Percentiles rank a stretch among this genome's conserved stretches.
Conservation (phyloP, 2,888 invertebrate species). For the Harpagoxenus sublaevis region DNA sequence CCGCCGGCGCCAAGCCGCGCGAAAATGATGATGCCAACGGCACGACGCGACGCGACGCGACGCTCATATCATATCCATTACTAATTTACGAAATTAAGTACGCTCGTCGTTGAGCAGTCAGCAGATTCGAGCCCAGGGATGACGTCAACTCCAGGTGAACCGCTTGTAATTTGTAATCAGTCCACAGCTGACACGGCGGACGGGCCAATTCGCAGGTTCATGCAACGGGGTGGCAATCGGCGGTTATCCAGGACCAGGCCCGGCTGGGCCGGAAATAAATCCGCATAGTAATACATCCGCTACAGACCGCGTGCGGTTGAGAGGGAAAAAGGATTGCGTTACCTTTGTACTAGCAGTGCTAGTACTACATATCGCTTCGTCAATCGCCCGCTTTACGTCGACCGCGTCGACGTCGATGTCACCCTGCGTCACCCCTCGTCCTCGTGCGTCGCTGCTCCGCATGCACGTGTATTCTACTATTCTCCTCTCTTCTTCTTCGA, state of each 20-base stretch:
- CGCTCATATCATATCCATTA: background rate
- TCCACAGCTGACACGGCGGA: background rate
- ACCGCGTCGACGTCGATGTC: background rate
- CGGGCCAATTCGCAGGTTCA: slow-evolving; percentile 10
- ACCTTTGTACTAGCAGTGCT: slow-evolving; percentile 30
- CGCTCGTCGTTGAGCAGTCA: background rate
- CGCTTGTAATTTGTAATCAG: slow-evolving; percentile 20
- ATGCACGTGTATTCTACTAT: slow-evolving; percentile 6
- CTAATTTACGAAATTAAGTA: background rate
- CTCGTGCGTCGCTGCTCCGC: slow-evolving; percentile 17
- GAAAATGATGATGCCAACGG: slow-evolving; percentile 53
- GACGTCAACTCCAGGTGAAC: slow-evolving; percentile 25
- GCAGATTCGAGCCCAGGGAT: background rate
- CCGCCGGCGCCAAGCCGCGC: background rate
- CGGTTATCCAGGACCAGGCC: slow-evolving; percentile 49
- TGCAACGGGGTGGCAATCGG: slow-evolving; percentile 1
- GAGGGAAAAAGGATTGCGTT: background rate
- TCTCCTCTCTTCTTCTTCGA: background rate
- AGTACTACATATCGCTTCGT: background rate
- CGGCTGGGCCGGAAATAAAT: slow-evolving; percentile 55
- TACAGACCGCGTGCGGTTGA: background rate
- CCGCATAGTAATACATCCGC: slow-evolving; percentile 32
- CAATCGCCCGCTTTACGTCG: background rate
- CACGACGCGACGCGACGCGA: slow-evolving; percentile 9
- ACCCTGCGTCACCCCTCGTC: background rate